These are phyloP conservation scores for Bovichtus diacanthus DNA, from an alignment of 2,797 vertebrate genomes.

Conservation along the genomic window DNA sequence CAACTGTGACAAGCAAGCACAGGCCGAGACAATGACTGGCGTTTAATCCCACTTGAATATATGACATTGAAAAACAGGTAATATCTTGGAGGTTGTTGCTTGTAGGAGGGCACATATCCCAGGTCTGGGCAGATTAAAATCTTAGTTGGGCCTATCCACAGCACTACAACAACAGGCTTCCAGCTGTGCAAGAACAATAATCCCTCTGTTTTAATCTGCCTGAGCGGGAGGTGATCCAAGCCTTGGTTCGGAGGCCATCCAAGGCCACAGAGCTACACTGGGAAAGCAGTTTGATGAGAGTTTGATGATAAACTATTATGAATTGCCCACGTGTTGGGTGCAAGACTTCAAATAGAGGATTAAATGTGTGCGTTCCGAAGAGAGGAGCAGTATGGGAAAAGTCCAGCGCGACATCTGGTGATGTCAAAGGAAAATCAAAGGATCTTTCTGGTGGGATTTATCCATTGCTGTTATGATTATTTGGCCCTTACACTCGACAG, in stretches of 20 bases:
- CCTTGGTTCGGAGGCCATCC: slow-evolving; percentile 5
- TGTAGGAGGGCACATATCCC: slow-evolving; percentile 6
- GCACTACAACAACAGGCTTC: slow-evolving; percentile 41
- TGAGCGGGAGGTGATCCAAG: slow-evolving; percentile 40
- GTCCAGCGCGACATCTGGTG: slow-evolving; percentile 46
- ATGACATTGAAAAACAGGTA: slow-evolving; percentile 54
- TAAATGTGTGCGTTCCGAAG: slow-evolving; percentile 10
- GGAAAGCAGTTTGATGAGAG: slow-evolving; percentile 22
- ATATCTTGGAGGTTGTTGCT: slow-evolving; percentile 51
- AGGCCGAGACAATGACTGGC: slow-evolving; percentile 6
- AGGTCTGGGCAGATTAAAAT: slow-evolving; percentile 65
- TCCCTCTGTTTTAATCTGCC: slow-evolving; percentile 71
- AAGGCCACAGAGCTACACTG: slow-evolving; percentile 5
- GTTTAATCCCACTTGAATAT: slow-evolving; percentile 58
- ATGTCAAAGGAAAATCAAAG: slow-evolving; percentile 32
- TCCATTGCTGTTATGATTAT: slow-evolving; percentile 61
- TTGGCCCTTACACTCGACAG: slow-evolving; percentile 32
- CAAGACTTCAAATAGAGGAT: neutral
- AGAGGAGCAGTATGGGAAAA: slow-evolving; percentile 8
- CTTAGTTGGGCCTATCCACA: slow-evolving; percentile 43
- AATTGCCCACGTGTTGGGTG: slow-evolving; percentile 23
- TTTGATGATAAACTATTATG: slow-evolving; percentile 33
- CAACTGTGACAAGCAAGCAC: neutral
- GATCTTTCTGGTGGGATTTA: slow-evolving; percentile 56
- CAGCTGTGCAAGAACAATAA: slow-evolving; percentile 74